These are phyloP conservation scores for Drosophila repleta DNA, from an alignment of 1,140 invertebrate species.

Conservation along the genomic window DNA sequence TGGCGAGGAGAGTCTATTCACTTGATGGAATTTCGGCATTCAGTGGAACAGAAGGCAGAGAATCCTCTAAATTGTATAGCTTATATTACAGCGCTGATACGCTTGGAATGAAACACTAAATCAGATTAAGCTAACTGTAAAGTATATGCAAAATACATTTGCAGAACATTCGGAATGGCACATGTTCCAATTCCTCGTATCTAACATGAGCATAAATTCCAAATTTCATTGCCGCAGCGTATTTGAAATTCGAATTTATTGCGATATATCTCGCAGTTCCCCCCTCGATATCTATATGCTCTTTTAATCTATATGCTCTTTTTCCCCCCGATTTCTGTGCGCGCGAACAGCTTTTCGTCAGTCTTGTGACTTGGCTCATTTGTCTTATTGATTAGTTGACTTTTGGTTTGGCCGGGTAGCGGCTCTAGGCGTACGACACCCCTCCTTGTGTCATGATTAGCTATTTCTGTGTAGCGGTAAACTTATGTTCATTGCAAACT, in stretches of 20 bases:
- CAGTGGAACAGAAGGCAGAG: too few relatives aligned
- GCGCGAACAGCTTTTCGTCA: slow-evolving; percentile 33
- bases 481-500: neutral
- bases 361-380: slow-evolving; percentile 64
- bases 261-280: neutral
- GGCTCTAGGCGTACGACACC: neutral
- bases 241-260: slow-evolving; percentile 9
- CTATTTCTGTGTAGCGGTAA: neutral
- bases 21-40: too few relatives aligned
- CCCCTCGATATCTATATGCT: slow-evolving; percentile 7
- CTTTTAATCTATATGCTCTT: slow-evolving; percentile 39
- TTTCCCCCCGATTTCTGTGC: slow-evolving; percentile 34
- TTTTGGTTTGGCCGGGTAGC: neutral
- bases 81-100: too few relatives aligned
- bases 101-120: neutral
- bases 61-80: too few relatives aligned
- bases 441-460: slow-evolving; percentile 1
- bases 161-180: too few relatives aligned
- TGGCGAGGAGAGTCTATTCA: neutral
- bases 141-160: too few relatives aligned
- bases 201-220: too few relatives aligned
- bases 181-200: too few relatives aligned
- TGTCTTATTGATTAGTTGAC: slow-evolving; percentile 69
- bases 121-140: too few relatives aligned
- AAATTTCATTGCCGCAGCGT: slow-evolving; percentile 5